phyloP scores from a whole-genome alignment of 1,140 invertebrate species.

The Dufourea novaeangliae region DNA sequence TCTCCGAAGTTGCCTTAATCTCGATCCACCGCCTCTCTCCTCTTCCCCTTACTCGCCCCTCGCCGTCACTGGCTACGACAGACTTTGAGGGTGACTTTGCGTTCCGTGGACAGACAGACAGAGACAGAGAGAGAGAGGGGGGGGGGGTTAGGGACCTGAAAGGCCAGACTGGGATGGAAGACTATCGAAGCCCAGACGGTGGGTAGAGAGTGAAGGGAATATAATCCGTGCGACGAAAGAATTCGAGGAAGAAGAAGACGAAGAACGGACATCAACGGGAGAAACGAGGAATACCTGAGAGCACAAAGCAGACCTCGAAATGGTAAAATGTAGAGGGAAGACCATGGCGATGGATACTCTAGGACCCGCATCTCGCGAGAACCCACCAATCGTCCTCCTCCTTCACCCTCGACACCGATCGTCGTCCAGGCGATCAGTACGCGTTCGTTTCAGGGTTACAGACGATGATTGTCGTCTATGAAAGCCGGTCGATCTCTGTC shows the following conservation, averaged over 20 bases:
- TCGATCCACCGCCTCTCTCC: slow-evolving; percentile 27
- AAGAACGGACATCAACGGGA: neutral
- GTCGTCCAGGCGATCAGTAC: slow-evolving; percentile 6
- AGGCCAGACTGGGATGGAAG: neutral
- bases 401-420: neutral
- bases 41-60: too few relatives aligned
- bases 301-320: slow-evolving; percentile 54
- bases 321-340: slow-evolving; percentile 33
- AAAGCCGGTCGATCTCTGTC: slow-evolving; percentile 24
- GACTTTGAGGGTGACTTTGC: slow-evolving; percentile 57
- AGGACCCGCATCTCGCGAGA: slow-evolving; percentile 18
- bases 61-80: slow-evolving; percentile 35
- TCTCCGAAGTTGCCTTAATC: slow-evolving; percentile 59
- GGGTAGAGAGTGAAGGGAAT: neutral
- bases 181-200: neutral
- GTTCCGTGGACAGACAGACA: neutral
- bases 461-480: slow-evolving; percentile 41
- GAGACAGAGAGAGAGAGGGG: slow-evolving; percentile 6
- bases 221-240: slow-evolving; percentile 47
- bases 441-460: slow-evolving; percentile 49
- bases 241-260: neutral
- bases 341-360: neutral
- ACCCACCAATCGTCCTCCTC: neutral
- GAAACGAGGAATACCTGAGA: slow-evolving; percentile 23
- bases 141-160: neutral